Base-by-base conservation (phyloP, 1,140 invertebrate species). In the Homalodisca vitripennis region DNA sequence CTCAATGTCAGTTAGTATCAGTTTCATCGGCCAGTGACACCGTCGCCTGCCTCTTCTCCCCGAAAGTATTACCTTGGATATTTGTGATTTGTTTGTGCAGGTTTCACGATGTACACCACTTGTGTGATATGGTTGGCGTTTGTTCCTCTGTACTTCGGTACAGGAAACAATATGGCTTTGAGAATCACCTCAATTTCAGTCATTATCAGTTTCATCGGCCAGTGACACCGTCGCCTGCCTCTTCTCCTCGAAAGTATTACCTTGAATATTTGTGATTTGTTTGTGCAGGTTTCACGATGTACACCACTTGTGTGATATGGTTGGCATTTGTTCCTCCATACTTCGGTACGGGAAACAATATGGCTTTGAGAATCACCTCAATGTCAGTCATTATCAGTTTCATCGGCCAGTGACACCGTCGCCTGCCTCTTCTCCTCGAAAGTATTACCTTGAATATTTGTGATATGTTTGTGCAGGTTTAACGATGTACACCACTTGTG, bases 31-130 rank as follows among this genome's bases (percentile, higher is more conserved):
- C 91, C 13, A 88, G 88, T 0, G 91, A 92, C 12, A 89, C 87
- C 0, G 81, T 93, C 0, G 85, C 87, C 24, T 92, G 91, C 75
- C 82, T 93, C 0, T 92, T 93, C 79, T 86, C 86, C 1, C 91
- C 91, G 1, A 93, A 93, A 79, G 85, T 93, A 48, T 89, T 91
- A n/a, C n/a, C n/a, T n/a, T n/a, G n/a, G n/a, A n/a, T n/a, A n/a
- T n/a, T n/a, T n/a, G n/a, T n/a, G n/a, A n/a, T n/a, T n/a, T n/a
- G n/a, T n/a, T n/a, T n/a, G n/a, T n/a, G n/a, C 73, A 76, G 75
- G 88, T 48, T 91, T 91, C 74, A 88, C 88, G n/a, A 91, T 90
- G 89, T 91, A 91, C 74, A 87, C 87, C 1, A 90, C 89, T 1
- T 90, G 89, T 75, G 87, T 91, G 51, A 88, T 91, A 46, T 91